Evolutionary conservation across 2,797 vertebrate species (phyloP), one percentile per base, ranked within the genome.

Genomic region (Cygnus olor): DNA sequence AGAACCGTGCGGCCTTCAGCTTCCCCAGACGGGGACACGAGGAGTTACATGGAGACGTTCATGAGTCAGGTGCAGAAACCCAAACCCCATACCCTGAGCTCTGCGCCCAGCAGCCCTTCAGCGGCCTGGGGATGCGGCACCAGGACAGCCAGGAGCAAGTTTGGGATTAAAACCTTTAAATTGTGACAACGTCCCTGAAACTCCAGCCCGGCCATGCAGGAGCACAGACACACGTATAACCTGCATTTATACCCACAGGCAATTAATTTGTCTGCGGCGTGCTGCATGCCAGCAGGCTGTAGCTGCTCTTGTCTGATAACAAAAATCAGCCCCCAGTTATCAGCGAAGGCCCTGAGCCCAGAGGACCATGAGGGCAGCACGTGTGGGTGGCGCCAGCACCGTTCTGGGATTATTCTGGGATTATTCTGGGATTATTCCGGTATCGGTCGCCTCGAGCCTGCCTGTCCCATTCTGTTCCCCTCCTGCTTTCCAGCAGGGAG

Each of bases 251-350:
- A 58, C 12, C 12, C 20, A 17, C 0, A 10, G 70, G 21, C 3
- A 1, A 45, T 54, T 42, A 8, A 89, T 73, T 42, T 42, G 34
- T 12, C 72, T 57, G 42, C 4, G n/a, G 45, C 0, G 0, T 1
- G 25, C 4, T 0, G 7, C 4, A 4, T 15, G 51, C 47, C 65
- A 7, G 12, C 3, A 25, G 25, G 73, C 54, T 87, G 79, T 64
- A 54, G 42, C 34, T 2, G 9, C 2, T 2, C 7, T 30, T 4
- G 12, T 2, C 63, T 3, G 3, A 0, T 22, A 19, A 19, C 18
- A 76, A 81, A 81, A 80, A 49, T 8, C 1, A 24, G 47, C n/a
- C 2, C 4, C 28, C 45, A 21, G 53, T 53, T 20, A 32, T 4
- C 53, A 72, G 60, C 28, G 8, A 56, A 77, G 32, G 47, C 22